Percentiles rank a stretch among this genome's conserved stretches.
These are phyloP conservation scores for Archivesica marissinica DNA, from an alignment of 1,140 invertebrate species.

Conservation along the genomic window DNA sequence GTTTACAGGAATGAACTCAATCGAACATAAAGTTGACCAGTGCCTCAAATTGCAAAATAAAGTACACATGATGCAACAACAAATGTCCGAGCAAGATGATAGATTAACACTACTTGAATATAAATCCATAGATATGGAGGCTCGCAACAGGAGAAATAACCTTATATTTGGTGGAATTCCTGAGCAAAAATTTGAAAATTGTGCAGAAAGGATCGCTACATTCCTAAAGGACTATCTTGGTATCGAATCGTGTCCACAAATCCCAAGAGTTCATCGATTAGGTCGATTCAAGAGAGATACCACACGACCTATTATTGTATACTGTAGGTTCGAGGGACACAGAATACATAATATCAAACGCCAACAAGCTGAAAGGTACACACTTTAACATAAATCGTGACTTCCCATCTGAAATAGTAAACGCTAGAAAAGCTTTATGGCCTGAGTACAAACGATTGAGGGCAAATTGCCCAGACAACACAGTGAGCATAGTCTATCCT, in stretches of 20 bases:
- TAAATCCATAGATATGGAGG: conserved; percentile 13
- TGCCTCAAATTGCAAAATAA: not conserved
- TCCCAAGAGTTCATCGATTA: conserved; percentile 1
- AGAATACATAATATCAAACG: not conserved
- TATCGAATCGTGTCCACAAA: not conserved
- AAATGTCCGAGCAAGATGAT: not conserved
- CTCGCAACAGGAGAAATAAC: conserved; percentile 28
- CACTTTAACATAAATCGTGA: conserved; percentile 23
- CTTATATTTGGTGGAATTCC: not conserved
- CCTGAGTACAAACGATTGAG: conserved; percentile 11
- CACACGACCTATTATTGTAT: conserved; percentile 5
- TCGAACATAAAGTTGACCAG: not conserved
- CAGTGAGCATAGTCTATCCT: conserved; percentile 2
- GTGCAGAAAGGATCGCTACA: too few relatives aligned
- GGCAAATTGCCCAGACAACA: not conserved
- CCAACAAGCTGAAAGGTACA: not conserved
- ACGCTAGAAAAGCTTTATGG: conserved; percentile 1
- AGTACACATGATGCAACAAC: not conserved
- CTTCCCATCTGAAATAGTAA: not conserved
- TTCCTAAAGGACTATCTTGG: not conserved
- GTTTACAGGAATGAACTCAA: not conserved
- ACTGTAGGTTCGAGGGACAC: not conserved
- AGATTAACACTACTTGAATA: conserved; percentile 11
- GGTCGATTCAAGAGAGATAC: not conserved
- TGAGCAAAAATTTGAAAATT: not conserved